Base-by-base conservation (phyloP, 2,113 vertebrate genomes). In the Penelope pileata region DNA sequence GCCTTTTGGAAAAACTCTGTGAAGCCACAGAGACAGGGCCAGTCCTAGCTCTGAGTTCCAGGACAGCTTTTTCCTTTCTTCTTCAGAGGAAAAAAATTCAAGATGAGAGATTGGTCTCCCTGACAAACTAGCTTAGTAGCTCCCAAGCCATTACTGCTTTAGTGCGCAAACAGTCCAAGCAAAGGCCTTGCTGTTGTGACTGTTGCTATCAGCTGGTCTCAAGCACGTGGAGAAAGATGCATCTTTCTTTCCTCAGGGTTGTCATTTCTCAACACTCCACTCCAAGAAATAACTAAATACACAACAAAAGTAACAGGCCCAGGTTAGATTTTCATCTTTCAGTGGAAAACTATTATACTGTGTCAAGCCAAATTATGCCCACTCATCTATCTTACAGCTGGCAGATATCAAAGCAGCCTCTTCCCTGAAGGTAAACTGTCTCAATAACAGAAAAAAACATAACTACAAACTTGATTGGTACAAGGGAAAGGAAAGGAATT, bases 141-240 rank as follows among this genome's bases (percentile, higher is more conserved):
- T 95, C 64, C 87, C 43, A 91, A 68, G 54, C 56, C 5, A 3
- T 70, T 86, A 77, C 75, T 66, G 80, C 74, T 38, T 63, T 24
- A 59, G 17, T 63, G 63, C 76, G 78, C 67, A 90, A 89, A 83
- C 79, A 92, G 93, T 74, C 75, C 87, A 91, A 77, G 59, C 87
- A 91, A 92, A 91, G 63, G 59, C 70, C 62, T 34, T 50, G 79
- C 85, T 95, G 93, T 94, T 95, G 79, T 85, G 87, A 87, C 89
- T 94, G 87, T 88, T 92, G 90, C 87, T 94, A 95, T 85, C 94
- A 95, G 87, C 84, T 27, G 79, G 87, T 90, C 83, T 91, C 82
- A 92, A 76, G 84, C 82, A 87, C 64, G 58, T 74, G 54, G 32
- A 56, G 92, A 75, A 77, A 94, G 74, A 75, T 34, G 74, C 23